phyloP scores from a whole-genome alignment of 2,888 invertebrate genomes.

The Phyto melanocephala region DNA sequence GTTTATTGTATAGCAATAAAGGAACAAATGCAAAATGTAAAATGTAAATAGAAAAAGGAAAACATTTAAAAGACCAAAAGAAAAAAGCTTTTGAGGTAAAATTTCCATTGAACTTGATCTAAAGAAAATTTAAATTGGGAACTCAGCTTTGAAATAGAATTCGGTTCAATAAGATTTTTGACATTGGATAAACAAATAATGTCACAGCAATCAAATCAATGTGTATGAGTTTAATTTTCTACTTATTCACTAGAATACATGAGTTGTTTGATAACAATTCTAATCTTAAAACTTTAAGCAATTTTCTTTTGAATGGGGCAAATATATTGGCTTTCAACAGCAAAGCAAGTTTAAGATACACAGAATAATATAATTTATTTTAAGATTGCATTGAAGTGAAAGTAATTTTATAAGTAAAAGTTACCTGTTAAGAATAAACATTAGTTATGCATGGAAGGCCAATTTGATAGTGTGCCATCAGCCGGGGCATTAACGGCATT shows the following conservation, averaged over 20 bases:
- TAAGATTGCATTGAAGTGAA: too few species aligned
- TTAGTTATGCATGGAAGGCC: too few species aligned
- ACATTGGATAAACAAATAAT: background rate
- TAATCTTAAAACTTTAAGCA: too few species aligned
- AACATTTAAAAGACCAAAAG: background rate
- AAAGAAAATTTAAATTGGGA: background rate
- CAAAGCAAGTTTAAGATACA: too few species aligned
- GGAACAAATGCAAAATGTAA: background rate
- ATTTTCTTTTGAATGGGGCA: too few species aligned
- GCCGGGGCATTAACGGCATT: too few species aligned
- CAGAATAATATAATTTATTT: too few species aligned
- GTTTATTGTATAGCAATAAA: background rate
- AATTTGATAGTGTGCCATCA: too few species aligned
- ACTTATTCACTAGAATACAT: background rate
- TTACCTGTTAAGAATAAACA: too few species aligned
- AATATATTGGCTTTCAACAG: too few species aligned
- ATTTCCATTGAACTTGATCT: background rate
- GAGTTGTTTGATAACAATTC: background rate
- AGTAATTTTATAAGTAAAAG: too few species aligned
- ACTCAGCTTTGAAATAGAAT: background rate
- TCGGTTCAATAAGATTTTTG: background rate
- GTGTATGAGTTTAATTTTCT: background rate
- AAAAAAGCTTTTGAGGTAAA: background rate
- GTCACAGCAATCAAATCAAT: background rate
- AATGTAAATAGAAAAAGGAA: background rate